Percentiles rank a stretch among this genome's conserved stretches.
phyloP scores from a whole-genome alignment of 2,888 invertebrate species.

The Tetropium fuscum region DNA sequence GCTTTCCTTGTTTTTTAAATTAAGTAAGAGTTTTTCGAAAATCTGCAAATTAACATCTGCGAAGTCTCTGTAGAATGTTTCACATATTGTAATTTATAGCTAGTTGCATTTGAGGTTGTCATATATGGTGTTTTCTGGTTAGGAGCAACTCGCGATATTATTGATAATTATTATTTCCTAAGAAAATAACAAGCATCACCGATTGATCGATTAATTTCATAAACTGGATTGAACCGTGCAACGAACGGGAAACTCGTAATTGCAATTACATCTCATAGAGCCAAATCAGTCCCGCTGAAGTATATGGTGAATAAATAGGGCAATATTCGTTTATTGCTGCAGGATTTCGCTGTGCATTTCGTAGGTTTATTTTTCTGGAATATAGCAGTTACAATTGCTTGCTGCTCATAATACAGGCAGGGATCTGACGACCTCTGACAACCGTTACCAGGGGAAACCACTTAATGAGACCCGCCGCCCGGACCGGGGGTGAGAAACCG shows the following conservation, averaged over 20 bases:
- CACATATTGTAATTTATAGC: no score
- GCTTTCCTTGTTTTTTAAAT: no score
- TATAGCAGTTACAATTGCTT: conserved; percentile 46
- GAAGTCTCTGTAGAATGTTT: no score
- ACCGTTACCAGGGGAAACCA: conserved; percentile 65
- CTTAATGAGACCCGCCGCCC: conserved; percentile 60
- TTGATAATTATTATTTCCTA: no score
- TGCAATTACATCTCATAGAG: conserved; percentile 16
- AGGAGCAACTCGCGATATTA: no score
- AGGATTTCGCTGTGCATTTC: conserved; percentile 23
- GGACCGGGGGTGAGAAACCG: conserved; percentile 49
- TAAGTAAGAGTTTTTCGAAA: no score
- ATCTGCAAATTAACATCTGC: no score
- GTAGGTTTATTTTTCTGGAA: conserved; percentile 36
- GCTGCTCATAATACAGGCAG: conserved; percentile 52
- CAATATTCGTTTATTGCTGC: conserved; percentile 34
- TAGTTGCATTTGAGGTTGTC: no score
- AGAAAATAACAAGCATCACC: no score
- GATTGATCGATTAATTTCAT: no score
- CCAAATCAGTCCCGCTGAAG: conserved; percentile 33
- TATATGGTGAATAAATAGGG: conserved; percentile 32
- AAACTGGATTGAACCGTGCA: conserved; percentile 1
- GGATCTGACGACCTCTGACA: conserved; percentile 59
- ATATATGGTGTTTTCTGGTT: no score
- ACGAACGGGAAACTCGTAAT: conserved; percentile 6